Evolutionary conservation across 2,888 invertebrate species (phyloP).

Genomic region (Ennomos quercinarius): DNA sequence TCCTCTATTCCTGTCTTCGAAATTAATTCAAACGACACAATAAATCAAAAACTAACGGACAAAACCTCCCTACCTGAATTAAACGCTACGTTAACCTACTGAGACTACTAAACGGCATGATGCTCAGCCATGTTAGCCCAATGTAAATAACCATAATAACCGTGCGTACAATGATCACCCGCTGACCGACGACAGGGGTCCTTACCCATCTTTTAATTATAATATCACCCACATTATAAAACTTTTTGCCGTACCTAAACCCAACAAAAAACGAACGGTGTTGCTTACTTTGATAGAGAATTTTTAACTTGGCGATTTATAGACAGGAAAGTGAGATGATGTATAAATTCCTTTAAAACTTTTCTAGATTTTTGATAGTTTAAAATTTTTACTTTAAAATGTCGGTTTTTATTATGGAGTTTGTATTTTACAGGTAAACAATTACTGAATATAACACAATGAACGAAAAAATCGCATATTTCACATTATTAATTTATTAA

Average conservation of each 20-base stretch:
- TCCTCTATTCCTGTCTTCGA: conserved; percentile 28
- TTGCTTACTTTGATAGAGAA: conserved; percentile 10
- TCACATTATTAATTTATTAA: too few species aligned
- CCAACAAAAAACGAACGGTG: conserved; percentile 47
- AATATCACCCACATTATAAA: conserved; percentile 83
- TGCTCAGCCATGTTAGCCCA: conserved; percentile 65
- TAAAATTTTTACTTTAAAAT: too few species aligned
- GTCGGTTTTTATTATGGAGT: too few species aligned
- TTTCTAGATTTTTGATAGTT: neutral
- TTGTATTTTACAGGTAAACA: too few species aligned
- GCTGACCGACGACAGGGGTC: conserved; percentile 67
- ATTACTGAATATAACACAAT: too few species aligned
- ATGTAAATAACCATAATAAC: conserved; percentile 82
- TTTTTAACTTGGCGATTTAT: neutral
- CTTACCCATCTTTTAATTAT: conserved; percentile 78
- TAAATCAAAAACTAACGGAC: conserved; percentile 42
- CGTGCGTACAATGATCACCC: conserved; percentile 78
- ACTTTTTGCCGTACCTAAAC: conserved; percentile 20
- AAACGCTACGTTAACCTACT: conserved; percentile 42
- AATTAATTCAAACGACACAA: conserved; percentile 29
- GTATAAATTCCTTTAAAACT: neutral
- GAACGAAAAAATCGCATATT: too few species aligned
- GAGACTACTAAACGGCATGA: conserved; percentile 20
- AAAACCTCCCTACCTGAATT: conserved; percentile 49
- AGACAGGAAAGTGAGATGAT: too few species aligned